Evolutionary conservation across 1,140 invertebrate genomes (phyloP).

Genomic region (Drosophila aff.): DNA sequence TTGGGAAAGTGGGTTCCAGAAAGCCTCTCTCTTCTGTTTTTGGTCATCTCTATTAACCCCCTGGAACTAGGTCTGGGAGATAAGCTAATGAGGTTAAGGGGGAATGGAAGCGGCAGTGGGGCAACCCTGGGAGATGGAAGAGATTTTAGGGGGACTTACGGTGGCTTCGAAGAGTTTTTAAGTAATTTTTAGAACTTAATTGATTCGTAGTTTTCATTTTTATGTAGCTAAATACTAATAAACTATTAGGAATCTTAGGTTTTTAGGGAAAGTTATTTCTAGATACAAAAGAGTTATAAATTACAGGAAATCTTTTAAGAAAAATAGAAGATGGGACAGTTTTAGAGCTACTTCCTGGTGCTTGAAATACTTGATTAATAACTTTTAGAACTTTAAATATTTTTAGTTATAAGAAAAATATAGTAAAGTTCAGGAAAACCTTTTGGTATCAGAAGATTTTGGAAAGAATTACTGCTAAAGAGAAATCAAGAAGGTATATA

Average conservation of each 20-base stretch:
- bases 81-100: constrained; percentile 14
- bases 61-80: constrained; percentile 4
- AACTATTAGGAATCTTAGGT: too few relatives aligned
- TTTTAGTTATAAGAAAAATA: neutral
- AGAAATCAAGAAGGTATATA: neutral
- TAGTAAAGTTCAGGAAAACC: neutral
- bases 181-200: neutral
- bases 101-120: neutral
- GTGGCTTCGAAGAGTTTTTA: neutral
- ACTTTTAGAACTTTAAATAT: neutral
- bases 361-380: too few relatives aligned
- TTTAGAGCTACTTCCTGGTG: too few relatives aligned
- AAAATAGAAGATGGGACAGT: too few relatives aligned
- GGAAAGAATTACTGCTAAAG: neutral
- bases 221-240: too few relatives aligned
- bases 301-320: too few relatives aligned
- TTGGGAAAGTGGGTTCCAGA: neutral
- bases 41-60: constrained; percentile 20
- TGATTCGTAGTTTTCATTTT: neutral
- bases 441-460: neutral
- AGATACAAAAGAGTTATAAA: too few relatives aligned
- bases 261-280: too few relatives aligned
- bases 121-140: neutral
- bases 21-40: constrained; percentile 20
- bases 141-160: neutral